Conservation (phyloP, 2,113 vertebrate genomes). For the Petroica traversi region DNA sequence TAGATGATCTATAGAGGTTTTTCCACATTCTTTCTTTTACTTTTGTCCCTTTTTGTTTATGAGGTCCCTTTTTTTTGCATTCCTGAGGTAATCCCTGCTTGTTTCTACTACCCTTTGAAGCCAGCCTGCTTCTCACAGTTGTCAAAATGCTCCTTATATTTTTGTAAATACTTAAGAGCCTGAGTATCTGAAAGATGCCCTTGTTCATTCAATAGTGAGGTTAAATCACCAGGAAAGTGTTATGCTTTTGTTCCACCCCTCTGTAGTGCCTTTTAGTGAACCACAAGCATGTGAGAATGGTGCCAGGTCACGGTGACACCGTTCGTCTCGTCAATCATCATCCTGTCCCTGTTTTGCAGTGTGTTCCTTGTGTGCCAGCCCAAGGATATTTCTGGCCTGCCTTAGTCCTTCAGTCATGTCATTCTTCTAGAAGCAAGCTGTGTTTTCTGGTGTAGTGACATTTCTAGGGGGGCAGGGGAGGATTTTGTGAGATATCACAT, state of each 20-base stretch:
- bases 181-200: background rate
- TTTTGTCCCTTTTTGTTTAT: background rate
- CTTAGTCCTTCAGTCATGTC: background rate
- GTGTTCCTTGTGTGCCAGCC: background rate
- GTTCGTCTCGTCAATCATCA: background rate
- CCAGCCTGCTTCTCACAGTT: background rate
- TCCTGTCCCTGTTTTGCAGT: background rate
- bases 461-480: background rate
- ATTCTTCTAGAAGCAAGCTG: background rate
- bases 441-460: background rate
- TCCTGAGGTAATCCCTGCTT: background rate
- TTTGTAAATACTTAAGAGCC: background rate
- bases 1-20: background rate
- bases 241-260: background rate
- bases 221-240: background rate
- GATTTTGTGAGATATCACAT: background rate
- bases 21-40: background rate
- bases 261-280: background rate
- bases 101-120: background rate
- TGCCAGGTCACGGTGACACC: background rate
- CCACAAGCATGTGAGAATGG: background rate
- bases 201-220: background rate
- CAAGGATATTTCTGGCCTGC: slow-evolving; percentile 10
- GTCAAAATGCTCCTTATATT: background rate
- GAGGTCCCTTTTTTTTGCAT: background rate